Percentiles rank a stretch among this genome's conserved stretches.
phyloP scores from a whole-genome alignment of 2,113 vertebrate genomes.

The Chionis minor region DNA sequence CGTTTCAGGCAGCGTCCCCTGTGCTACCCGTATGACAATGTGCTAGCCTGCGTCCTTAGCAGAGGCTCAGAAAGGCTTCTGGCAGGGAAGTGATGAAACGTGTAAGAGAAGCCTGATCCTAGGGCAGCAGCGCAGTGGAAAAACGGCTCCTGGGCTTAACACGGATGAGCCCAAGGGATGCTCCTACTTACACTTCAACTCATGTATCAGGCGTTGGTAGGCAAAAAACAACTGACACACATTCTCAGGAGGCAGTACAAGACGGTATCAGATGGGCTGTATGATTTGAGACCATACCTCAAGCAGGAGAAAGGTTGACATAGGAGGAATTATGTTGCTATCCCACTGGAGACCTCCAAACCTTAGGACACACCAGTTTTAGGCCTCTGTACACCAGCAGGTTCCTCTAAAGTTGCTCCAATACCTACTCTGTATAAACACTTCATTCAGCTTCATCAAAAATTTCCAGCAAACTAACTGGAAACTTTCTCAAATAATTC shows the following conservation, averaged over 20 bases:
- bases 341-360: neutral
- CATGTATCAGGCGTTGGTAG: neutral
- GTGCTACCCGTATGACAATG: neutral
- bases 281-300: neutral
- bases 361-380: neutral
- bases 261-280: neutral
- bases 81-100: neutral
- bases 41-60: fast-evolving
- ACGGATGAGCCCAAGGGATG: neutral
- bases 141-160: neutral
- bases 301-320: neutral
- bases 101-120: neutral
- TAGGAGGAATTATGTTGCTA: neutral
- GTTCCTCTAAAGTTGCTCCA: neutral
- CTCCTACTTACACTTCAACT: neutral
- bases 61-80: neutral
- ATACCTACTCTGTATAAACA: neutral
- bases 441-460: neutral
- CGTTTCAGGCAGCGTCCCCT: neutral
- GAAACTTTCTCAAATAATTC: neutral
- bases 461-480: neutral
- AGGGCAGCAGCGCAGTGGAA: neutral
- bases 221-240: neutral
- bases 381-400: neutral
- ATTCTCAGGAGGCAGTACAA: neutral